phyloP scores from a whole-genome alignment of 2,797 vertebrate species.

The Pseudochirops corinnae region DNA sequence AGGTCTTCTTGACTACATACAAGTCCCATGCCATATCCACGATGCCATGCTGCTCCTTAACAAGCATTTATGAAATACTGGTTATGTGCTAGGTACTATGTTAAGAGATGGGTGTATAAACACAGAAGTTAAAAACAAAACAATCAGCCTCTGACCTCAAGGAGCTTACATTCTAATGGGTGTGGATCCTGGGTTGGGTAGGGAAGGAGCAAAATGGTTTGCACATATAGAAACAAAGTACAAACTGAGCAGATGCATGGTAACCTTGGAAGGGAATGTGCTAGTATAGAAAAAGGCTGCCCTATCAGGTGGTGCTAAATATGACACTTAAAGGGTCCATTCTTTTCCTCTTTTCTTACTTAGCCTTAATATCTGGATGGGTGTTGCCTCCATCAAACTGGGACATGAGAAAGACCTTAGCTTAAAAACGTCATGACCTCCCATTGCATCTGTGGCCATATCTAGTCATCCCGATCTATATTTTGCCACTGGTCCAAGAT shows the following conservation, averaged over 20 bases:
- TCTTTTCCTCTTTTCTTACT: too few species aligned
- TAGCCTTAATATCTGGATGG: too few species aligned
- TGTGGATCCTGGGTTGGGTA: background rate
- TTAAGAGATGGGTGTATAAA: background rate
- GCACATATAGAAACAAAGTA: background rate
- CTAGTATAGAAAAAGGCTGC: background rate
- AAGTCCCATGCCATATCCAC: background rate
- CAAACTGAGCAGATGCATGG: too few species aligned
- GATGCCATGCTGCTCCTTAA: background rate
- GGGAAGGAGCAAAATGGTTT: background rate
- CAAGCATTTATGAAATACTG: constrained; percentile 28
- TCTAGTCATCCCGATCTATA: too few species aligned
- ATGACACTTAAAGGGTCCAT: background rate
- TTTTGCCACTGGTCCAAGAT: too few species aligned
- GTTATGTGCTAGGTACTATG: background rate
- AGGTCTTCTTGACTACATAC: background rate
- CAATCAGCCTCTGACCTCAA: background rate
- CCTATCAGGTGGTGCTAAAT: background rate
- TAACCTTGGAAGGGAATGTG: background rate
- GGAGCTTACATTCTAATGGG: background rate
- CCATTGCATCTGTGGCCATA: too few species aligned
- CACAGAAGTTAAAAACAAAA: background rate
- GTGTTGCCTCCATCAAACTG: too few species aligned
- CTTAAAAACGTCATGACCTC: too few species aligned
- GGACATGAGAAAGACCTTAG: too few species aligned